phyloP scores from a whole-genome alignment of 2,113 vertebrate genomes.

The Salvelinus fontinalis region DNA sequence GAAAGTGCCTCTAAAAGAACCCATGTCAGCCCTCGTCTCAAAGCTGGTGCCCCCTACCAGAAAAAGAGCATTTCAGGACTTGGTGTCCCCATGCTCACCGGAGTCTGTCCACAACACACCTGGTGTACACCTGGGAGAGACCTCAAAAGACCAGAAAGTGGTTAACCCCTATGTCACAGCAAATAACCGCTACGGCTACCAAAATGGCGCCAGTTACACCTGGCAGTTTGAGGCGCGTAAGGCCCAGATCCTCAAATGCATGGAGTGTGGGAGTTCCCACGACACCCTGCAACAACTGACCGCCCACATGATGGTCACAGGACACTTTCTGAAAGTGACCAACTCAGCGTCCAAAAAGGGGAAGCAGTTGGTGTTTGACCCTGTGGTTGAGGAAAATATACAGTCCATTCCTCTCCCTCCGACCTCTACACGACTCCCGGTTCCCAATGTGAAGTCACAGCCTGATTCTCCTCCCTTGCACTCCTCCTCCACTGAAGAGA shows the following conservation, averaged over 20 bases:
- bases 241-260: constrained; percentile 98
- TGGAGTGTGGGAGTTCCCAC: constrained; percentile 98
- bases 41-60: constrained; percentile 95
- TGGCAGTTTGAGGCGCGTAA: constrained; percentile 99
- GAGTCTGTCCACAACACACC: constrained; percentile 80
- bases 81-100: constrained; percentile 89
- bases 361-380: constrained; percentile 93
- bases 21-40: constrained; percentile 90
- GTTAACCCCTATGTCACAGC: constrained; percentile 96
- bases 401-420: constrained; percentile 97
- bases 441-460: constrained; percentile 82
- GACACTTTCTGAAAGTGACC: constrained; percentile 97
- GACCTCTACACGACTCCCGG: constrained; percentile 87
- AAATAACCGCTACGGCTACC: constrained; percentile 98
- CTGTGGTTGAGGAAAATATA: constrained; percentile 92
- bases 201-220: constrained; percentile 98
- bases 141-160: constrained; percentile 90
- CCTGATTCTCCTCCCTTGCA: constrained; percentile 83
- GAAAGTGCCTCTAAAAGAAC: constrained; percentile 99
- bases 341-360: constrained; percentile 98
- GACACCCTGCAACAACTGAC: constrained; percentile 98
- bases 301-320: constrained; percentile 99
- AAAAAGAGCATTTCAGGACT: constrained; percentile 92
- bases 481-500: constrained; percentile 76
- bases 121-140: constrained; percentile 79